Conservation (phyloP, 1,140 invertebrate species). For the Leguminivora glycinivorella region DNA sequence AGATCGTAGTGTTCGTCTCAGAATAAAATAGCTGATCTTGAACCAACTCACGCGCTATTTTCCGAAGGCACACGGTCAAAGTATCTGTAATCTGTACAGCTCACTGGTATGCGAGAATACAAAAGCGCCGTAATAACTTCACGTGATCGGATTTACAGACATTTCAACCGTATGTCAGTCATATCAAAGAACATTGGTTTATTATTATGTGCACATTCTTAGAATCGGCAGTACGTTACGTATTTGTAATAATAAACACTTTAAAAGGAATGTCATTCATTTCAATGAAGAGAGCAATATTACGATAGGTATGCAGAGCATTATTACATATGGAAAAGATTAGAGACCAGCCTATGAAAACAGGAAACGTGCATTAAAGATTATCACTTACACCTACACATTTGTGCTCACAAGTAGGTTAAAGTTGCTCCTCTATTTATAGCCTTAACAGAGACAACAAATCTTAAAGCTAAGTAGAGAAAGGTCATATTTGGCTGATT, state of each 20-base stretch:
- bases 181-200: too few relatives aligned
- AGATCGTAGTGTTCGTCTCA: too few relatives aligned
- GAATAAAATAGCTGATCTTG: too few relatives aligned
- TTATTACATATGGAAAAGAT: neutral
- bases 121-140: too few relatives aligned
- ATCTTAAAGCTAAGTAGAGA: constrained; percentile 30
- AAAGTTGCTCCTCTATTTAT: neutral
- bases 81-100: too few relatives aligned
- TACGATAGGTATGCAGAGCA: neutral
- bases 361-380: constrained; percentile 22
- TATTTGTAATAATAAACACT: neutral
- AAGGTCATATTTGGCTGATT: constrained; percentile 38
- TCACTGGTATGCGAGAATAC: too few relatives aligned
- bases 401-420: neutral
- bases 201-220: too few relatives aligned
- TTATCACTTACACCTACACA: constrained; percentile 12
- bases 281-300: neutral
- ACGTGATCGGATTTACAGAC: too few relatives aligned
- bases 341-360: neutral
- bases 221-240: neutral
- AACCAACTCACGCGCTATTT: too few relatives aligned
- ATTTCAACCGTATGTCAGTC: too few relatives aligned
- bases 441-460: constrained; percentile 18
- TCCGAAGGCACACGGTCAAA: too few relatives aligned
- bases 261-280: neutral